Conservation (phyloP, 2,888 invertebrate species). For the Tachina lurida region DNA sequence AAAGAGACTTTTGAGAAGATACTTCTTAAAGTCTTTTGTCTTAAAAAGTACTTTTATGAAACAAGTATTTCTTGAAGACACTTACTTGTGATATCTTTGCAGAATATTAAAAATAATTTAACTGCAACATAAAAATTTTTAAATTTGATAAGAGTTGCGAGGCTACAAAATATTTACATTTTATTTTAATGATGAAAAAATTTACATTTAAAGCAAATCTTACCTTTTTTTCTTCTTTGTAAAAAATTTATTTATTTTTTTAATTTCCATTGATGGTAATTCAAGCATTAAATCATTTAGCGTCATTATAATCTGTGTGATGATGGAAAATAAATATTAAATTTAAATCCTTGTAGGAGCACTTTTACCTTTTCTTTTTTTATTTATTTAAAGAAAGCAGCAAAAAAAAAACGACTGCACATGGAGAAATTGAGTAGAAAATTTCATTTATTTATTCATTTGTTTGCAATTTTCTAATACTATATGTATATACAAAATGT, state of each 20-base stretch:
- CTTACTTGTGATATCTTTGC: too few species aligned
- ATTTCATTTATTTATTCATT: conserved; percentile 23
- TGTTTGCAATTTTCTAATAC: neutral
- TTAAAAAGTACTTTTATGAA: too few species aligned
- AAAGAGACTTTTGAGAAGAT: too few species aligned
- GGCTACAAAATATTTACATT: too few species aligned
- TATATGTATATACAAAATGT: neutral
- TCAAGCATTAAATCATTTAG: neutral
- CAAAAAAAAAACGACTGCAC: neutral
- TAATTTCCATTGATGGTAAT: neutral
- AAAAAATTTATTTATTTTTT: neutral
- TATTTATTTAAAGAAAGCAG: neutral
- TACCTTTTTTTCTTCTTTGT: too few species aligned
- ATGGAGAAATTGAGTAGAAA: neutral
- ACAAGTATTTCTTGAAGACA: too few species aligned
- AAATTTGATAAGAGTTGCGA: too few species aligned
- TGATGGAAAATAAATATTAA: neutral
- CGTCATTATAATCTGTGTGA: neutral
- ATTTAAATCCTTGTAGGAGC: neutral
- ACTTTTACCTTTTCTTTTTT: neutral
- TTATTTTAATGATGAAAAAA: too few species aligned
- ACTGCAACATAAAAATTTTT: too few species aligned
- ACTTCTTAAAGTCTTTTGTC: too few species aligned
- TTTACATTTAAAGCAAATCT: too few species aligned
- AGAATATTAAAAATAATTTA: too few species aligned